phyloP scores from a whole-genome alignment of 2,113 vertebrate genomes.

The Myotis yumanensis region DNA sequence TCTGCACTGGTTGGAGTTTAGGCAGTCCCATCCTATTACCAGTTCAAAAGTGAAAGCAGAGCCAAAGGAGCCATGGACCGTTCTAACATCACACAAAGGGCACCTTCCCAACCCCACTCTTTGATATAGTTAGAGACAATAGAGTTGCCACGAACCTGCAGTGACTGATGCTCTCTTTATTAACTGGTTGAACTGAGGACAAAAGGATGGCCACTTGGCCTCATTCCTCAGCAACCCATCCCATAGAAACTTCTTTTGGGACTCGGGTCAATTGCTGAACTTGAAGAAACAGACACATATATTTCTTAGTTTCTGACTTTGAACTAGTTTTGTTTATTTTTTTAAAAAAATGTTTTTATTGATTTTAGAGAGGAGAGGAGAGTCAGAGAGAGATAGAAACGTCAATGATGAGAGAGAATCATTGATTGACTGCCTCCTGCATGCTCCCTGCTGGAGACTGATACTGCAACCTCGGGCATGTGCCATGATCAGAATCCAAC shows the following conservation, averaged over 20 bases:
- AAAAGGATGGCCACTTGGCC: not conserved
- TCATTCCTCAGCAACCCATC: not conserved
- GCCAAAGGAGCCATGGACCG: not conserved
- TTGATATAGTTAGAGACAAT: not conserved
- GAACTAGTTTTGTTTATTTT: not conserved
- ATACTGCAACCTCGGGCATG: too few species aligned
- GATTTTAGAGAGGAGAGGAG: too few species aligned
- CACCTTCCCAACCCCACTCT: not conserved
- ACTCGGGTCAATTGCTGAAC: not conserved
- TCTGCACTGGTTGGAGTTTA: not conserved
- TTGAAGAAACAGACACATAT: not conserved
- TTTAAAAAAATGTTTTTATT: not conserved
- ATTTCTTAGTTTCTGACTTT: not conserved
- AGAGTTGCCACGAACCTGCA: not conserved
- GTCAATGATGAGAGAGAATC: too few species aligned
- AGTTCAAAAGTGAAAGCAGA: not conserved
- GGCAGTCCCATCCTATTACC: not conserved
- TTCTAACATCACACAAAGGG: not conserved
- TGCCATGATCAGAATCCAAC: too few species aligned
- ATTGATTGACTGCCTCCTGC: too few species aligned
- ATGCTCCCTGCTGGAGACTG: too few species aligned
- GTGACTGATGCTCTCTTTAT: not conserved
- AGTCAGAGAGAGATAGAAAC: too few species aligned
- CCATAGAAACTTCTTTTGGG: not conserved
- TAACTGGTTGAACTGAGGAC: not conserved